phyloP scores from a whole-genome alignment of 2,888 invertebrate genomes.

The Torymus aiolomorphi region DNA sequence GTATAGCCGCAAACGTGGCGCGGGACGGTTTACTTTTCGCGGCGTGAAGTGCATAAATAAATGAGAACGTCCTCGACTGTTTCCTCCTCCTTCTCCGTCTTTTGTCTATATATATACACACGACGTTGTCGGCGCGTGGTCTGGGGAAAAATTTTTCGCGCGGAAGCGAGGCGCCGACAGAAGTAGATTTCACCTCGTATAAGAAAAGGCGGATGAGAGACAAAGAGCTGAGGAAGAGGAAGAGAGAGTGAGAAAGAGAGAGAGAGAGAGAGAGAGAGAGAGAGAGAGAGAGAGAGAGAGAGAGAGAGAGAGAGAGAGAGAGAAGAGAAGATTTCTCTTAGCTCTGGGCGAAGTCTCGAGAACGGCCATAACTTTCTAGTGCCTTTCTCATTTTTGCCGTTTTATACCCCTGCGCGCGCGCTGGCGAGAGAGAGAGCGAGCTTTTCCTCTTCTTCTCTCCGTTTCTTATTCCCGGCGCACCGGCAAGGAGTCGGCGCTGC shows the following conservation, averaged over 20 bases:
- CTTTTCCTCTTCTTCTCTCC: constrained; percentile 16
- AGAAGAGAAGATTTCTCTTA: constrained; percentile 46
- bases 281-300: background rate
- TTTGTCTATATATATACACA: background rate
- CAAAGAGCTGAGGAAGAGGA: constrained; percentile 25
- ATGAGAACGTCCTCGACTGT: constrained; percentile 18
- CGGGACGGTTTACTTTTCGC: constrained; percentile 27
- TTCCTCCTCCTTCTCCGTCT: no score
- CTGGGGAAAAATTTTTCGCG: constrained; percentile 21
- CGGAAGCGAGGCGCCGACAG: constrained; percentile 16
- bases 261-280: constrained; percentile 12
- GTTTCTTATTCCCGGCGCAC: background rate
- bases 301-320: constrained; percentile 2
- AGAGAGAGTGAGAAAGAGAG: background rate
- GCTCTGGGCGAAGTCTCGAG: constrained; percentile 47
- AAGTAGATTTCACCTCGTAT: constrained; percentile 34
- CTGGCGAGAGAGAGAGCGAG: no score
- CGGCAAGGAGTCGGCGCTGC: no score
- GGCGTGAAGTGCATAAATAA: constrained; percentile 53
- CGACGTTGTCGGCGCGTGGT: background rate
- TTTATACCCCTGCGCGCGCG: constrained; percentile 21
- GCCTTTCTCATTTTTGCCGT: constrained; percentile 48
- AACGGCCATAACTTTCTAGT: constrained; percentile 51
- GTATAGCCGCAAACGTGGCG: no score
- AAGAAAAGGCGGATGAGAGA: constrained; percentile 50